phyloP scores from a whole-genome alignment of 2,888 invertebrate genomes.

The Hoplodrina blanda region DNA sequence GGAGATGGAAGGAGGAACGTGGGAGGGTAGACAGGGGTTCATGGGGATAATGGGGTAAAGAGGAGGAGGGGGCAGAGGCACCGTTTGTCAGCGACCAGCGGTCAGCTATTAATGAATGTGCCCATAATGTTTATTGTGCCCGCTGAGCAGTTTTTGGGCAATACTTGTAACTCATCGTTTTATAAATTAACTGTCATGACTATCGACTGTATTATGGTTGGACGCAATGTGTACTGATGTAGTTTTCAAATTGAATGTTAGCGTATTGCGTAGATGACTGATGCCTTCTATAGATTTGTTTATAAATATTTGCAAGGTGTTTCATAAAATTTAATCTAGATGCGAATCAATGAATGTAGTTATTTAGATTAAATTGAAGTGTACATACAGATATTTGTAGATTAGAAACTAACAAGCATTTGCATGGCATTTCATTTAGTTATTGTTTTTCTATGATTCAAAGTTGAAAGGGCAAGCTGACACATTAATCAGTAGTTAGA shows the following conservation, averaged over 20 bases:
- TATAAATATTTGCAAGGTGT: slow-evolving; percentile 14
- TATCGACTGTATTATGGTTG: slow-evolving; percentile 52
- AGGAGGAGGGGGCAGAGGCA: slow-evolving; percentile 76
- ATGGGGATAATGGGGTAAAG: slow-evolving; percentile 80
- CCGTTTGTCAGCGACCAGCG: slow-evolving; percentile 88
- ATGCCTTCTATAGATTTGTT: slow-evolving; percentile 34
- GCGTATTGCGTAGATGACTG: slow-evolving; percentile 24
- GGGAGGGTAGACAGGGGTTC: slow-evolving; percentile 73
- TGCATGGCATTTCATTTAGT: background rate
- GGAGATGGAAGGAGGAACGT: slow-evolving; percentile 72
- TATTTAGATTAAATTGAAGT: background rate
- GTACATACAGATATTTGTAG: slow-evolving; percentile 7
- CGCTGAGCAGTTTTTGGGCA: slow-evolving; percentile 84
- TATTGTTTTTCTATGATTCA: slow-evolving; percentile 13
- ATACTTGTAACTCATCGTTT: slow-evolving; percentile 84
- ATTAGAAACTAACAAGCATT: slow-evolving; percentile 1
- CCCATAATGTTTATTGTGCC: slow-evolving; percentile 88
- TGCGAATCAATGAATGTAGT: background rate
- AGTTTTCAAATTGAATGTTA: slow-evolving; percentile 52
- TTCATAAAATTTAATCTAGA: slow-evolving; percentile 23
- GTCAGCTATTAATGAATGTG: slow-evolving; percentile 89
- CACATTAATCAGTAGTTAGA: slow-evolving; percentile 63
- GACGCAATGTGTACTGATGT: slow-evolving; percentile 37
- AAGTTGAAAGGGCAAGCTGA: slow-evolving; percentile 61
- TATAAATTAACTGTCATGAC: slow-evolving; percentile 82